Evolutionary conservation across 2,797 vertebrate species (phyloP).

Genomic region (Pseudopleuronectes americanus): DNA sequence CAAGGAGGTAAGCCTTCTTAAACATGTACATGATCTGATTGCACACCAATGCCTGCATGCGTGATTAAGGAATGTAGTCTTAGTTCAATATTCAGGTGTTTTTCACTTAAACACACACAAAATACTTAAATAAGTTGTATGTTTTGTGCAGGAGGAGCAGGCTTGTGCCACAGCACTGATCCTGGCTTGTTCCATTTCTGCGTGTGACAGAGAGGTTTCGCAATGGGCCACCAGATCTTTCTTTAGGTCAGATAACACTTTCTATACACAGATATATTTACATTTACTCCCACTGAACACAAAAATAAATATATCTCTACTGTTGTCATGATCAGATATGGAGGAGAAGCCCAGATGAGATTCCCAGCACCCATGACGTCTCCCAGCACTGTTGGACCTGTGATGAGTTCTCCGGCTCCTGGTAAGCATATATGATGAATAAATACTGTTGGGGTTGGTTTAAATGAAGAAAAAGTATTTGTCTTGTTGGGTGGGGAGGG

Average conservation of each 20-base stretch:
- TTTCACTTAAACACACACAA: neutral
- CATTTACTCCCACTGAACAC: neutral
- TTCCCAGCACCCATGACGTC: slow-evolving; percentile 87
- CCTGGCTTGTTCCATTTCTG: slow-evolving; percentile 91
- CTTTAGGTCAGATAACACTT: slow-evolving; percentile 86
- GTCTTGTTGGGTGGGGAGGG: too few relatives aligned
- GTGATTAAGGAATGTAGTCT: slow-evolving; percentile 3
- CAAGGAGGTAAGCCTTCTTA: neutral
- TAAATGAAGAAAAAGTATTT: too few relatives aligned
- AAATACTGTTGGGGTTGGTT: too few relatives aligned
- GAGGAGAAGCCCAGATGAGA: slow-evolving; percentile 97
- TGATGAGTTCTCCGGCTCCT: slow-evolving; percentile 88
- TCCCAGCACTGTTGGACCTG: slow-evolving; percentile 88
- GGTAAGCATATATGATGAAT: slow-evolving; percentile 33
- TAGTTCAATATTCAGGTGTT: neutral
- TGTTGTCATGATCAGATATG: slow-evolving; percentile 84
- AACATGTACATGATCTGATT: neutral
- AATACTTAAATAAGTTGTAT: slow-evolving; percentile 2
- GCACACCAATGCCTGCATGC: neutral
- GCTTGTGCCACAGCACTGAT: slow-evolving; percentile 95
- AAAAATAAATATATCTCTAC: neutral
- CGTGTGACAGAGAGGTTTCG: slow-evolving; percentile 92
- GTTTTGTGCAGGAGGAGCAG: slow-evolving; percentile 89
- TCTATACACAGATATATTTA: neutral
- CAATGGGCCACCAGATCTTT: slow-evolving; percentile 95